Conservation (phyloP, 2,797 vertebrate species). For the Jordanella pulchra region DNA sequence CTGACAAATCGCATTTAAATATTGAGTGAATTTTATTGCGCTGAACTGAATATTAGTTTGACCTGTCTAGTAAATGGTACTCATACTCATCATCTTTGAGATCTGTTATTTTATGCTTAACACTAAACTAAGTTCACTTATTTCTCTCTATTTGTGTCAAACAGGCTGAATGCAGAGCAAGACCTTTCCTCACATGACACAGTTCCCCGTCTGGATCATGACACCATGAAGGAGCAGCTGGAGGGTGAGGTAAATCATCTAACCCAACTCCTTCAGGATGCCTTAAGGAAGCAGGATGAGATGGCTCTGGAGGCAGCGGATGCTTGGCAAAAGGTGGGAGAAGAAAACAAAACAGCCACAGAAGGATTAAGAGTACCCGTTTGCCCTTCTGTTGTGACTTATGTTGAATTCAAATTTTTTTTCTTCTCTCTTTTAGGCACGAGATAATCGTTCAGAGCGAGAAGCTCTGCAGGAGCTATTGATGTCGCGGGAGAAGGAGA, state of each 20-base stretch:
- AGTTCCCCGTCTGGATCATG: slow-evolving; percentile 80
- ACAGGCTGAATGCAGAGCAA: slow-evolving; percentile 80
- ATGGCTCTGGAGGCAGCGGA: slow-evolving; percentile 85
- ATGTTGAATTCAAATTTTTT: background rate
- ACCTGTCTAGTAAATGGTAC: no score
- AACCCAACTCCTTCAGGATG: slow-evolving; percentile 87
- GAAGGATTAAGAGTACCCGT: background rate
- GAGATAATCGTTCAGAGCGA: slow-evolving; percentile 82
- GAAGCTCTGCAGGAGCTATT: slow-evolving; percentile 83
- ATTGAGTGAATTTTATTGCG: background rate
- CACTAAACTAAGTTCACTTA: background rate
- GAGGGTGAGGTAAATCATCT: slow-evolving; percentile 84
- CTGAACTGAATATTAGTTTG: no score
- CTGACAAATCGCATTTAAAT: background rate
- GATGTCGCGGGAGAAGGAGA: slow-evolving; percentile 85
- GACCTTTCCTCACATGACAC: slow-evolving; percentile 77
- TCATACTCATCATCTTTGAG: no score
- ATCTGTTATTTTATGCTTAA: no score
- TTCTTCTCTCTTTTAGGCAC: slow-evolving; percentile 69
- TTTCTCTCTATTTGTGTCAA: slow-evolving; percentile 6
- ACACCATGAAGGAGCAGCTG: slow-evolving; percentile 80
- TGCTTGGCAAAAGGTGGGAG: slow-evolving; percentile 85
- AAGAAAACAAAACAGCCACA: slow-evolving; percentile 11
- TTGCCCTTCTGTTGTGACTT: background rate
- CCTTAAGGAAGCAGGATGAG: slow-evolving; percentile 88